phyloP scores from a whole-genome alignment of 2,797 vertebrate genomes.

The Oryzias sinensis region DNA sequence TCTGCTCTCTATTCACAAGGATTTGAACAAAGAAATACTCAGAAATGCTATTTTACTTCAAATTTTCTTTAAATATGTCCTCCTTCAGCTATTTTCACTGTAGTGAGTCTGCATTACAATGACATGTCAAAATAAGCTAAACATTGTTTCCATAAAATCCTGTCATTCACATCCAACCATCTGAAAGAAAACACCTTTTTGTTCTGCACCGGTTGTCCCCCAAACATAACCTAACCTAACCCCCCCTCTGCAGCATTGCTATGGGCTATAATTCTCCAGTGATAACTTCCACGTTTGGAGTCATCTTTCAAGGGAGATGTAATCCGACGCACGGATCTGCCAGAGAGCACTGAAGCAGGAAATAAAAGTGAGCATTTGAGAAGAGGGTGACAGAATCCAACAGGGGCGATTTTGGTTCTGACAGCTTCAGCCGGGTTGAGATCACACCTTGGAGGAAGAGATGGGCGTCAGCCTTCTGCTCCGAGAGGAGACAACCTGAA shows the following conservation, averaged over 20 bases:
- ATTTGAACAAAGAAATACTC: too few relatives aligned
- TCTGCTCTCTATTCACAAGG: too few relatives aligned
- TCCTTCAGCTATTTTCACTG: too few relatives aligned
- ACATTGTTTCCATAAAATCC: too few relatives aligned
- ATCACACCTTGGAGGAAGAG: constrained; percentile 49
- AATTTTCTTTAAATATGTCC: too few relatives aligned
- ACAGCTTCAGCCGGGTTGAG: constrained; percentile 43
- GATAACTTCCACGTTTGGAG: constrained; percentile 23
- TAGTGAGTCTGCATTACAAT: too few relatives aligned
- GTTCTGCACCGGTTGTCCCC: constrained; percentile 3
- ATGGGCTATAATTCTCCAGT: constrained; percentile 4
- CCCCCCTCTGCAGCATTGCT: constrained; percentile 1
- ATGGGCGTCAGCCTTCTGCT: constrained; percentile 59
- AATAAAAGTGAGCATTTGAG: constrained; percentile 40
- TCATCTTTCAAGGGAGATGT: constrained; percentile 21
- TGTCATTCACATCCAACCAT: too few relatives aligned
- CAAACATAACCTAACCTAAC: constrained; percentile 1
- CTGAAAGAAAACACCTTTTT: background rate
- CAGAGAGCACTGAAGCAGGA: constrained; percentile 18
- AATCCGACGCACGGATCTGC: constrained; percentile 31
- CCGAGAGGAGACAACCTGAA: constrained; percentile 45
- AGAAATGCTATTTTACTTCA: too few relatives aligned
- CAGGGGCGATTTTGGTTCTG: constrained; percentile 29
- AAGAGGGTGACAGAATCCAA: constrained; percentile 24
- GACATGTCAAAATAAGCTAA: too few relatives aligned